Percentiles rank a stretch among this genome's conserved stretches.
These are phyloP conservation scores for Pyrgus malvae DNA, from an alignment of 2,888 invertebrate species.

Conservation along the genomic window DNA sequence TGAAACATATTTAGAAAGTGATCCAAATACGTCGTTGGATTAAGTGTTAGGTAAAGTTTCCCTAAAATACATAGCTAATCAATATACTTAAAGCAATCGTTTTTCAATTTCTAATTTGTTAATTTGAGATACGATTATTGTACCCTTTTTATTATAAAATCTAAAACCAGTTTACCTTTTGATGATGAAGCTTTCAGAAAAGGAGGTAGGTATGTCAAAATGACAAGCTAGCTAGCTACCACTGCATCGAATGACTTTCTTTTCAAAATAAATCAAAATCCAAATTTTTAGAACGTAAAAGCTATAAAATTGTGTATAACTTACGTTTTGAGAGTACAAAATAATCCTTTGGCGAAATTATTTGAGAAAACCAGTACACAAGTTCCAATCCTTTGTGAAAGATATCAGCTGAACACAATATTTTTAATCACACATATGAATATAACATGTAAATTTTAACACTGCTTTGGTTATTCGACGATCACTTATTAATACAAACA, in stretches of 20 bases:
- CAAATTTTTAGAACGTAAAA: neutral
- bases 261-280: slow-evolving; percentile 22
- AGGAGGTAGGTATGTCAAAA: slow-evolving; percentile 19
- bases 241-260: slow-evolving; percentile 2
- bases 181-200: too few relatives aligned
- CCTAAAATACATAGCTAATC: too few relatives aligned
- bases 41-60: too few relatives aligned
- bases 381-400: slow-evolving; percentile 68
- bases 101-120: too few relatives aligned
- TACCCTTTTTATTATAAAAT: too few relatives aligned
- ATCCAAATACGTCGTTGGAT: too few relatives aligned
- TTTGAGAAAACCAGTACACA: slow-evolving; percentile 46
- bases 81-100: too few relatives aligned
- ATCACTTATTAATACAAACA: slow-evolving; percentile 6
- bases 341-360: slow-evolving; percentile 45
- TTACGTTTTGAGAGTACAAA: slow-evolving; percentile 48
- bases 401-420: slow-evolving; percentile 49
- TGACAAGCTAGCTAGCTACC: too few relatives aligned
- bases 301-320: slow-evolving; percentile 32
- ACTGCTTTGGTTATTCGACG: neutral
- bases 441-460: neutral
- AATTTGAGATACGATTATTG: too few relatives aligned
- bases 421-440: slow-evolving; percentile 31
- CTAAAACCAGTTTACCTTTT: too few relatives aligned
- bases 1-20: too few relatives aligned